Evolutionary conservation across 2,797 vertebrate genomes (phyloP), one percentile per base, ranked within the genome.

Genomic region (Melanotaenia pygmaea): DNA sequence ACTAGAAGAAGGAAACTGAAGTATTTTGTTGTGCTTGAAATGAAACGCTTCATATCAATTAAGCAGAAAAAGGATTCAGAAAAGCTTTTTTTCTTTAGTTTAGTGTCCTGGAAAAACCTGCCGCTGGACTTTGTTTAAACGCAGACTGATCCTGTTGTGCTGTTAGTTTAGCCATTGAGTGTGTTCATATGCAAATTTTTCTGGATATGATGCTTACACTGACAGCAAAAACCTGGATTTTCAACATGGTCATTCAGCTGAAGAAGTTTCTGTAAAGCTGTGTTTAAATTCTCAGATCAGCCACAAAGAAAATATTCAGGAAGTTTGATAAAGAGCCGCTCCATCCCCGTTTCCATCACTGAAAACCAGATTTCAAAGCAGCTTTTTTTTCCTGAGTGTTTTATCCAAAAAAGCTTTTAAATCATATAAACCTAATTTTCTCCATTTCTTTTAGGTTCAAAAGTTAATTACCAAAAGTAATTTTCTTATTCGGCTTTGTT

Each of bases 41-140:
- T 45, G 20, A 88, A 86, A 86, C 75, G 59, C 80, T 85, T 88
- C 71, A 54, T 20, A 63, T 65, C 20, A 9, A 11, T 24, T 47
- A 0, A 13, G 47, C 16, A 24, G 43, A 61, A 74, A 64, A 4
- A 50, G 8, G 43, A 77, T 72, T 35, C 22, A 26, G 51, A 58
- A 57, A 64, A 69, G 47, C 14, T 28, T 47, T 4, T 1, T 9
- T 45, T n/a, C 14, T 37, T 0, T 43, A 34, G 16, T 11, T 50
- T 2, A 40, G 71, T 54, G 59, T 75, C 63, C 77, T 73, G 86
- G 85, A 80, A 75, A 80, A 75, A 69, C 18, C 81, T 14, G 18
- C 26, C 38, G 47, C 67, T 45, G 43, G 16, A 20, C 18, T 45
- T 18, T 20, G 18, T 45, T 20, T 16, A 11, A 50, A 50, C 47